Evolutionary conservation across 37 sponge, comb jelly and placozoan species (phyloP).

Genomic region (Ianthella basta): DNA sequence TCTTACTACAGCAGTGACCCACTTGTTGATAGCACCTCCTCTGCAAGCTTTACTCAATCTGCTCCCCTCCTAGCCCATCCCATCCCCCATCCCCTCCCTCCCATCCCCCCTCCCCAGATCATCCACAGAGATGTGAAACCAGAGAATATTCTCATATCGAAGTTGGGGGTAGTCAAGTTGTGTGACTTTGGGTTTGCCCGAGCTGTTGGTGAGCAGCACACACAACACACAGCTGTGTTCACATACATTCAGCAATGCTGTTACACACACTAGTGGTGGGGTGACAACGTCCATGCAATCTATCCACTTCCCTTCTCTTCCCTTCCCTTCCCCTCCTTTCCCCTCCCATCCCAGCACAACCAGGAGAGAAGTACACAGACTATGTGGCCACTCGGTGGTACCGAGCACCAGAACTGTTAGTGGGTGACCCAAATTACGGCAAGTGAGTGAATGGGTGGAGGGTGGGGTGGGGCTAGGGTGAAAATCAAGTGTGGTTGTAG

Average conservation of each 20-base stretch:
- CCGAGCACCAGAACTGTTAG: slow-evolving; percentile 96
- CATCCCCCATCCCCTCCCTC: no score
- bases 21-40: no score
- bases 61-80: no score
- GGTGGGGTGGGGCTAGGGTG: neutral
- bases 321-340: neutral
- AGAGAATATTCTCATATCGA: slow-evolving; percentile 96
- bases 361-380: slow-evolving; percentile 98
- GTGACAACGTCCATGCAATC: neutral
- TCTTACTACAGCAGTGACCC: neutral
- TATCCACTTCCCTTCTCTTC: no score
- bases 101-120: no score
- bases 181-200: slow-evolving; percentile 99
- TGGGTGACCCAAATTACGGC: slow-evolving; percentile 96
- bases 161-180: slow-evolving; percentile 92
- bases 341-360: slow-evolving; percentile 72
- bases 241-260: no score
- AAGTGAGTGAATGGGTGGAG: slow-evolving; percentile 59
- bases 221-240: no score
- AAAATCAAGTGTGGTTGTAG: neutral
- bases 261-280: slow-evolving; percentile 1
- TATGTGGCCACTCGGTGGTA: slow-evolving; percentile 99
- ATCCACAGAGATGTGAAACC: slow-evolving; percentile 99
- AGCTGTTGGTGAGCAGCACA: slow-evolving; percentile 72
- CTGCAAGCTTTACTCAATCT: no score